Base-by-base conservation (phyloP, 2,888 invertebrate genomes). In the Gnatocerus cornutus region DNA sequence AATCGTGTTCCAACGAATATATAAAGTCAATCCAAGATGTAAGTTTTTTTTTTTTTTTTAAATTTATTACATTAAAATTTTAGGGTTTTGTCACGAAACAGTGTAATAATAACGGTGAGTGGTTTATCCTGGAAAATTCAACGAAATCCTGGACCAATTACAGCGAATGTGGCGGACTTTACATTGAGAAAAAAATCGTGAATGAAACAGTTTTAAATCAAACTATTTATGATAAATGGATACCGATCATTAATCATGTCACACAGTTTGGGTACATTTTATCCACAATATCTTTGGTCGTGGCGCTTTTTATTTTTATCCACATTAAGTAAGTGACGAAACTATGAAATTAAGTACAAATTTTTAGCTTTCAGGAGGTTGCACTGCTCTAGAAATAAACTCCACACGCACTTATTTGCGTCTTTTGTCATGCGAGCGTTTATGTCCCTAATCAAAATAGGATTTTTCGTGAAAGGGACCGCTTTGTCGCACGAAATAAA, bases 371-470 rank as follows among this genome's bases (percentile, higher is more conserved):
- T 67, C 56, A 91, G 91, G 78, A 88, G 88, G 75, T 83, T 92
- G 21, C 86, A 89, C 73, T 91, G 91, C 79, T 88, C 90, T 0
- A 84, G 91, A 69, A 92, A 91, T 82, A 87, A 88, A 52, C 85
- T 92, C 1, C 91, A 91, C 79, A 87, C 90, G 82, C 89, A 92
- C 78, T 84, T 92, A 61, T 91, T 91, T 81, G 81, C 87, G 0
- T 91, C 91, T 0, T 91, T 90, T 81, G 89, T 90, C 56, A 83
- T 91, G 78, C 85, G 90, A 73, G 90, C 89, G 0, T 85, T 87
- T 13, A 86, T 90, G 83, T 87, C 88, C 1, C 83, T 90, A 9
- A 77, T 90, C 46, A 90, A 90, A 77, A 88, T 89, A 74, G 83
- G 85, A 69, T 81, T 88, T 2, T 87, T 89, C 73, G 85, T 89